These are phyloP conservation scores for Telenomus remus DNA, from an alignment of 1,140 invertebrate genomes.

Conservation along the genomic window DNA sequence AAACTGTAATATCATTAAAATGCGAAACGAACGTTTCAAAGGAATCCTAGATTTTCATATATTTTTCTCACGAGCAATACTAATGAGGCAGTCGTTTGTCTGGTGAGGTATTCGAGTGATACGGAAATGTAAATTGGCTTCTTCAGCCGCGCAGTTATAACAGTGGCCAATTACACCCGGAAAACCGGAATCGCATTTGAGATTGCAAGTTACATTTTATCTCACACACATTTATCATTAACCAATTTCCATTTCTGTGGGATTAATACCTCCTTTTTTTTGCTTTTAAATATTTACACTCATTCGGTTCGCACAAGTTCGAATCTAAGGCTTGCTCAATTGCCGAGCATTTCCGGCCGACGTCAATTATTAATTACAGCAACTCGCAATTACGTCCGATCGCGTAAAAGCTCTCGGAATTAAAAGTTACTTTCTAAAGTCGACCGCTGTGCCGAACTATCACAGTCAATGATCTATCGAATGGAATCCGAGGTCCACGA, in stretches of 20 bases:
- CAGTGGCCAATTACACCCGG: constrained; percentile 34
- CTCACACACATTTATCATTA: constrained; percentile 39
- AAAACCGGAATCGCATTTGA: constrained; percentile 39
- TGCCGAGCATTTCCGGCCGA: too few relatives aligned
- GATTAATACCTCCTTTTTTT: constrained; percentile 18
- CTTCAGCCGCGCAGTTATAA: constrained; percentile 35
- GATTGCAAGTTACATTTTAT: constrained; percentile 46
- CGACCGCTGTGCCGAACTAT: too few relatives aligned
- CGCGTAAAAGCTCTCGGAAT: too few relatives aligned
- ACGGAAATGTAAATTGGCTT: constrained; percentile 46
- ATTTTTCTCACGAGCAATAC: constrained; percentile 33
- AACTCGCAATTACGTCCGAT: too few relatives aligned
- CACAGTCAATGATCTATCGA: too few relatives aligned
- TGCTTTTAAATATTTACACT: constrained; percentile 42
- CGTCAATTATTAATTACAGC: too few relatives aligned
- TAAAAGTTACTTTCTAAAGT: too few relatives aligned
- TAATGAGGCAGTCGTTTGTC: constrained; percentile 26
- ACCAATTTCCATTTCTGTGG: constrained; percentile 27
- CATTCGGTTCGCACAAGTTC: constrained; percentile 7
- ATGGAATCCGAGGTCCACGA: too few relatives aligned
- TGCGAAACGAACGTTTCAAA: constrained; percentile 9
- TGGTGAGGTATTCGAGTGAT: constrained; percentile 23
- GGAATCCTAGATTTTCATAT: constrained; percentile 24
- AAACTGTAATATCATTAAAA: constrained; percentile 13
- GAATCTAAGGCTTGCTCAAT: background rate